These are phyloP conservation scores for Herminia tarsipennalis DNA, from an alignment of 2,888 invertebrate species.

Conservation along the genomic window DNA sequence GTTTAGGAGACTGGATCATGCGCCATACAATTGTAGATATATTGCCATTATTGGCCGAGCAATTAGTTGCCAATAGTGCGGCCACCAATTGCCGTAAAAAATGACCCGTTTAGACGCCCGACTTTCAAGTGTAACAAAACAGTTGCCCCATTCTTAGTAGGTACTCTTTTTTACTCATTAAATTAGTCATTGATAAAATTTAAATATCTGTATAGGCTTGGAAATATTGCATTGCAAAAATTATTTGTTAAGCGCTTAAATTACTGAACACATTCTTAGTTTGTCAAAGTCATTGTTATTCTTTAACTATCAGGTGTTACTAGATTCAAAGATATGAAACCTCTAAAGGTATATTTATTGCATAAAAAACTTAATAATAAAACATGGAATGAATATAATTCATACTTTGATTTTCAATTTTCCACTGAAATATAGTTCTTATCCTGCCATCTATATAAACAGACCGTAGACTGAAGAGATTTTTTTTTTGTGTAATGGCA, in stretches of 20 bases:
- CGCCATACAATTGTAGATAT: too few relatives aligned
- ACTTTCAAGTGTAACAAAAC: too few relatives aligned
- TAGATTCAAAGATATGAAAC: slow-evolving; percentile 16
- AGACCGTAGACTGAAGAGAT: not conserved
- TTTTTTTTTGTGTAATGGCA: slow-evolving; percentile 6
- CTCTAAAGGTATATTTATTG: slow-evolving; percentile 18
- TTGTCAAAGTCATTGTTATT: slow-evolving; percentile 19
- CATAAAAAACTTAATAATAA: slow-evolving; percentile 45
- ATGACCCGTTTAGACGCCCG: too few relatives aligned
- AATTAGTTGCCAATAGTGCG: too few relatives aligned
- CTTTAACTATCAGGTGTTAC: slow-evolving; percentile 13
- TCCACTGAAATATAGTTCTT: slow-evolving; percentile 27
- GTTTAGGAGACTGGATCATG: too few relatives aligned
- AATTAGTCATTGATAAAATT: not conserved
- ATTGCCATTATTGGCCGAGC: too few relatives aligned
- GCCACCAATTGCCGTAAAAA: too few relatives aligned
- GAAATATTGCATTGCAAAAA: slow-evolving; percentile 13
- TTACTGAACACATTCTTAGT: slow-evolving; percentile 48
- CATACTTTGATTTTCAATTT: too few relatives aligned
- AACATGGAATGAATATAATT: slow-evolving; percentile 56
- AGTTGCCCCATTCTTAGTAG: too few relatives aligned
- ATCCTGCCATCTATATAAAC: too few relatives aligned
- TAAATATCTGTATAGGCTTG: not conserved
- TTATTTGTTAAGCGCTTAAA: slow-evolving; percentile 30
- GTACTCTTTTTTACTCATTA: too few relatives aligned